These are phyloP conservation scores for Prosopocoilus inquinatus DNA, from an alignment of 2,888 invertebrate genomes.

Conservation along the genomic window DNA sequence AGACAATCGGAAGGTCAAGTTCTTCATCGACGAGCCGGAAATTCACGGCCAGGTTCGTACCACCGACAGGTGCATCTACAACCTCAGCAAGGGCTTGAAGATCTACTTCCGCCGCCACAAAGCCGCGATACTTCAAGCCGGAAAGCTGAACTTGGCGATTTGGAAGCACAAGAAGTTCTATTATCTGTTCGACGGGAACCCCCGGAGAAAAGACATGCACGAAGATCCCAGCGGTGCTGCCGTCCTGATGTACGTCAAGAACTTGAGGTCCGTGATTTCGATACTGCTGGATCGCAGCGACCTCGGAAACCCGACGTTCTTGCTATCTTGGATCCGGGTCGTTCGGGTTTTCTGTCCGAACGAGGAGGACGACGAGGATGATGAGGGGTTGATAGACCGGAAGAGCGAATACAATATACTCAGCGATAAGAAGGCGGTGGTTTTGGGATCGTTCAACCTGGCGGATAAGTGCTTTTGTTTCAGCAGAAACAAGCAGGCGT, in stretches of 20 bases:
- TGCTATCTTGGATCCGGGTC: slow-evolving; percentile 53
- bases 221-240: slow-evolving; percentile 57
- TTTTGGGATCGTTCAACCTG: slow-evolving; percentile 59
- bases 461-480: slow-evolving; percentile 60
- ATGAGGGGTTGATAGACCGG: slow-evolving; percentile 50
- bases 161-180: slow-evolving; percentile 60
- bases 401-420: slow-evolving; percentile 58
- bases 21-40: slow-evolving; percentile 43
- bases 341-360: slow-evolving; percentile 43
- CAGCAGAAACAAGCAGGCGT: slow-evolving; percentile 59
- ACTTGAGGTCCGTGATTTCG: slow-evolving; percentile 53
- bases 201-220: slow-evolving; percentile 55
- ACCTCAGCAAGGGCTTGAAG: slow-evolving; percentile 55
- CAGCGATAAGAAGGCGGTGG: slow-evolving; percentile 57
- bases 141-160: slow-evolving; percentile 52
- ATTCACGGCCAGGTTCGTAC: slow-evolving; percentile 45
- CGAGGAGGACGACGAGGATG: slow-evolving; percentile 51
- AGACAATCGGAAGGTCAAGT: slow-evolving; percentile 42
- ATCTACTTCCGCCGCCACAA: slow-evolving; percentile 57
- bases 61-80: slow-evolving; percentile 43
- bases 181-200: slow-evolving; percentile 65
- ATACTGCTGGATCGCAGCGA: slow-evolving; percentile 54
- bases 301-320: slow-evolving; percentile 54
- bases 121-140: slow-evolving; percentile 53
- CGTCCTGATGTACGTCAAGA: slow-evolving; percentile 58